Evolutionary conservation across 2,113 vertebrate species (phyloP).

Genomic region (Tragelaphus buxtoni): DNA sequence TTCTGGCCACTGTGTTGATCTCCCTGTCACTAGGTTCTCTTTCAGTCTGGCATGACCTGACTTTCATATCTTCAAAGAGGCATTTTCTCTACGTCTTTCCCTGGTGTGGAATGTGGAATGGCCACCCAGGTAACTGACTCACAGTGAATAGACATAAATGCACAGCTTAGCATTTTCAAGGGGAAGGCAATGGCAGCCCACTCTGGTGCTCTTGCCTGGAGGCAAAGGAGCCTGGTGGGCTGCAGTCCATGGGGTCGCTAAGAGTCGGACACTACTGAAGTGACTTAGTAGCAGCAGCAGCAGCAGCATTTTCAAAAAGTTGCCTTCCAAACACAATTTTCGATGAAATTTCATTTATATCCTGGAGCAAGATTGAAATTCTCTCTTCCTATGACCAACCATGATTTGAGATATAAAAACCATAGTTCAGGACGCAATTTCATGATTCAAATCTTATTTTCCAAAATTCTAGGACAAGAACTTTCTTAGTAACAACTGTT

Average conservation of each 20-base stretch:
- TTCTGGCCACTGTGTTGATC: not conserved
- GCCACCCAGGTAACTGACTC: not conserved
- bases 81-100: not conserved
- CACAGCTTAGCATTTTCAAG: not conserved
- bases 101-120: not conserved
- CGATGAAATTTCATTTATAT: not conserved
- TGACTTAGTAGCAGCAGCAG: no score
- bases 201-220: no score
- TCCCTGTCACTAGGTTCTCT: not conserved
- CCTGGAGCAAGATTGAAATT: not conserved
- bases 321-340: not conserved
- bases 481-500: not conserved
- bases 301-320: not conserved
- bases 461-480: not conserved
- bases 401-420: not conserved
- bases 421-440: not conserved
- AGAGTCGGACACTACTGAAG: no score
- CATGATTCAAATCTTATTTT: not conserved
- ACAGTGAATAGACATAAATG: not conserved
- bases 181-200: no score
- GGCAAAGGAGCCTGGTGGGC: no score
- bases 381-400: not conserved
- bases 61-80: not conserved
- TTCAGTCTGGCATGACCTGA: not conserved
- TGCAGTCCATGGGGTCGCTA: no score